Evolutionary conservation across 2,113 vertebrate species (phyloP).

Genomic region (Engraulis encrasicolus): DNA sequence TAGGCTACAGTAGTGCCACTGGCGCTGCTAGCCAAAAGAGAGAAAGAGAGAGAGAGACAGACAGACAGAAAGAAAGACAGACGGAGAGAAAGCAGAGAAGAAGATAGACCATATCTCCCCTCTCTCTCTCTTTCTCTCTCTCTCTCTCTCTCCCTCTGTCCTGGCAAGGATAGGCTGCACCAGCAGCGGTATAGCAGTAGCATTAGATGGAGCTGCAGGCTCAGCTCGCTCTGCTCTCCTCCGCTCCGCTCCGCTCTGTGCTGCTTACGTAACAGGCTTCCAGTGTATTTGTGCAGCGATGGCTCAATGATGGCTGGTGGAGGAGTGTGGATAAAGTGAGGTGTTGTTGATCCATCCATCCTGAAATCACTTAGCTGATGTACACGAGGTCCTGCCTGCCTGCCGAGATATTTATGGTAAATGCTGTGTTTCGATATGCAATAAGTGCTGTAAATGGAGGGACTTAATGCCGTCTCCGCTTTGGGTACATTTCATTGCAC

Average conservation of each 20-base stretch:
- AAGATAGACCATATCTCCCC: too few relatives aligned
- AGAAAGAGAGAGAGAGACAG: too few relatives aligned
- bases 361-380: not conserved
- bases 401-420: not conserved
- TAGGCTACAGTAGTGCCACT: too few relatives aligned
- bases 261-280: conserved; percentile 2
- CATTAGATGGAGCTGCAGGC: not conserved
- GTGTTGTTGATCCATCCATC: not conserved
- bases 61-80: too few relatives aligned
- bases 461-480: not conserved
- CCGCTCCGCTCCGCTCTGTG: too few relatives aligned
- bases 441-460: not conserved
- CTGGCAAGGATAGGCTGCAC: too few relatives aligned
- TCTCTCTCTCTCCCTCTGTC: too few relatives aligned
- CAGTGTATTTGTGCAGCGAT: not conserved
- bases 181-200: not conserved
- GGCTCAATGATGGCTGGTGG: not conserved
- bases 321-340: not conserved
- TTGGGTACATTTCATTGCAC: not conserved
- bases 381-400: not conserved
- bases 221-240: too few relatives aligned
- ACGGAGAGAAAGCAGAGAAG: too few relatives aligned
- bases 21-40: too few relatives aligned
- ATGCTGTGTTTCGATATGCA: not conserved
- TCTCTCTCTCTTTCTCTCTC: too few relatives aligned